Evolutionary conservation across 2,797 vertebrate species (phyloP).

Genomic region (Emys orbicularis): DNA sequence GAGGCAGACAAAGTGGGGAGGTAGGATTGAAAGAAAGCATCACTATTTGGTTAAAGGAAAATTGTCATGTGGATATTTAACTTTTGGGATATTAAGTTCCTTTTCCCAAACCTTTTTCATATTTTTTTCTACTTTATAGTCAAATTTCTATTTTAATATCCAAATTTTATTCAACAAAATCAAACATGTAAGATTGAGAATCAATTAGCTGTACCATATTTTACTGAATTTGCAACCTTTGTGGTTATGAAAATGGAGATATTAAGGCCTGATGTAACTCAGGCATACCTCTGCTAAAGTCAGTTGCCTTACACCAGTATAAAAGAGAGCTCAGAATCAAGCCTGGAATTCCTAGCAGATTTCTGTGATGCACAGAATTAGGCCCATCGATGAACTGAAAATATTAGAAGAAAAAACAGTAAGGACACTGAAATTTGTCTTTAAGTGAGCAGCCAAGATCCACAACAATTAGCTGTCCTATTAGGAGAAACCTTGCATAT

Average conservation of each 20-base stretch:
- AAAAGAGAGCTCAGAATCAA: not conserved
- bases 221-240: not conserved
- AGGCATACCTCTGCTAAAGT: not conserved
- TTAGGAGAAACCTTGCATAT: not conserved
- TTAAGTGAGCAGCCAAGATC: not conserved
- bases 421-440: not conserved
- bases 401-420: not conserved
- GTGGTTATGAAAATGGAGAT: not conserved
- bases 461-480: not conserved
- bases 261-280: not conserved
- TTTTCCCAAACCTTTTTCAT: not conserved
- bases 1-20: not conserved
- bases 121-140: not conserved
- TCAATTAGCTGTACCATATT: not conserved
- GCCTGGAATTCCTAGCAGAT: not conserved
- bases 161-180: not conserved
- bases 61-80: not conserved
- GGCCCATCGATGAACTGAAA: not conserved
- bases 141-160: not conserved
- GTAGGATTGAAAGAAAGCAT: not conserved
- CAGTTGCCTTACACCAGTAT: not conserved
- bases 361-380: not conserved
- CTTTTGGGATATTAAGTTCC: not conserved
- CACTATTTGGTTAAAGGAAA: not conserved
- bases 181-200: not conserved